Evolutionary conservation across 92 coral and sea anemone species (phyloP).

Genomic region (Actinernus sp.): DNA sequence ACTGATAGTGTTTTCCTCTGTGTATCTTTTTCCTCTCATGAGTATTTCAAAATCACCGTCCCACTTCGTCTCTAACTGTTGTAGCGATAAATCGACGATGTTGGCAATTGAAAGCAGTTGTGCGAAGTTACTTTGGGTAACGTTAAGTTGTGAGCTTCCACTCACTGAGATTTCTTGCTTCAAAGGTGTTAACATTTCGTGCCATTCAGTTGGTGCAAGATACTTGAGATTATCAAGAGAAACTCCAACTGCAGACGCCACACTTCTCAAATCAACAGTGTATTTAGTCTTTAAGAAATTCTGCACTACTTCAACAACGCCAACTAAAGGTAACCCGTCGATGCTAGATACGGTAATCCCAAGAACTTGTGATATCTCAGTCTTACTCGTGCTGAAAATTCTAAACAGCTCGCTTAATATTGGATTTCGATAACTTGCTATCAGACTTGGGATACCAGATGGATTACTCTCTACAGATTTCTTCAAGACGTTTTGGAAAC

Average conservation of each 20-base stretch:
- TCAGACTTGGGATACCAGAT: neutral
- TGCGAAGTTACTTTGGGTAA: constrained; percentile 28
- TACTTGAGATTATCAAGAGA: constrained; percentile 3
- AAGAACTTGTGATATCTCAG: constrained; percentile 33
- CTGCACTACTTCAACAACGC: constrained; percentile 5
- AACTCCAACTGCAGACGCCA: constrained; percentile 13
- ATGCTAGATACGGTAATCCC: constrained; percentile 7
- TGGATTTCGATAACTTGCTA: neutral
- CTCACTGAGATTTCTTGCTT: constrained; percentile 49
- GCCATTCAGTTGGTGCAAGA: constrained; percentile 76
- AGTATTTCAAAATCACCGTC: constrained; percentile 42
- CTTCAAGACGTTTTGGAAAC: constrained; percentile 30
- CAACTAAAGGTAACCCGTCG: neutral
- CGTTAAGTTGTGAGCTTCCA: constrained; percentile 52
- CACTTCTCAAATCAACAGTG: neutral
- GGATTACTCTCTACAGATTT: neutral
- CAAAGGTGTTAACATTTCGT: constrained; percentile 57
- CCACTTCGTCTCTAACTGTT: constrained; percentile 61
- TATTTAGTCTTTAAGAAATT: constrained; percentile 17
- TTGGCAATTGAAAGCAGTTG: constrained; percentile 17
- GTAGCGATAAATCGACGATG: constrained; percentile 27
- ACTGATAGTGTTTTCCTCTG: constrained; percentile 34
- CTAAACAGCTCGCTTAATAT: constrained; percentile 29
- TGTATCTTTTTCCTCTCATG: constrained; percentile 37
- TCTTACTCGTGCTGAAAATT: constrained; percentile 37